Evolutionary conservation across 2,888 invertebrate genomes (phyloP), one percentile per base, ranked within the genome.

Genomic region (Drosophila rellima): DNA sequence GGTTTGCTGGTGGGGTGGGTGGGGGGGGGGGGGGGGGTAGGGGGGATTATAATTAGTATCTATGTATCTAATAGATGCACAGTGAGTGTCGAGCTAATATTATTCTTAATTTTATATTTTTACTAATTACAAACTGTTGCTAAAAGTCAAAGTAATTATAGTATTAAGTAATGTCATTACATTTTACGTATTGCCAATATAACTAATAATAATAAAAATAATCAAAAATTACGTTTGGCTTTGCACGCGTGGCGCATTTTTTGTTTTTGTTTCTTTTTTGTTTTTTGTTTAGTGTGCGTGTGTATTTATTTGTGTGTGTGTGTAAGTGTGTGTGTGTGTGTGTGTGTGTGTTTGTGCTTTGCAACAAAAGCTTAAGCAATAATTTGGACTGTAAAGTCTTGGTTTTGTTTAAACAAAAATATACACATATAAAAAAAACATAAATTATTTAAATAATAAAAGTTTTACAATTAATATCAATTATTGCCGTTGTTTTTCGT

Each of bases 141-240:
- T 63, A 66, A 37, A 54, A 29, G 54, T 54, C 40, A 40, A 42
- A 55, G 20, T 44, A 44, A 55, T 62, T 31, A 50, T 48, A 50
- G 29, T 48, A 42, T 63, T 63, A 63, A 55, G 55, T 63, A 63
- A 55, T 63, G 62, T 63, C 62, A 55, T 63, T 62, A 55, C 37
- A 69, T 23, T 69, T 82, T 78, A 80, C 80, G 79, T 82, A 82
- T 80, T 80, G 82, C 80, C 80, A 82, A 80, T 79, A 51, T 44
- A 60, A 59, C 59, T 60, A 44, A 44, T 44, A 44, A 61, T 60
- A 40, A 60, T 60, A 20, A 35, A 60, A 51, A 45, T 56, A 69
- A 52, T 57, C 45, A 62, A 59, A 65, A 57, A 74, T 44, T 62
- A 62, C 62, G 65, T 65, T 78, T 74, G 70, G 72, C 75, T 74